Base-by-base conservation (phyloP, 2,797 vertebrate genomes). In the Antrozous pallidus region DNA sequence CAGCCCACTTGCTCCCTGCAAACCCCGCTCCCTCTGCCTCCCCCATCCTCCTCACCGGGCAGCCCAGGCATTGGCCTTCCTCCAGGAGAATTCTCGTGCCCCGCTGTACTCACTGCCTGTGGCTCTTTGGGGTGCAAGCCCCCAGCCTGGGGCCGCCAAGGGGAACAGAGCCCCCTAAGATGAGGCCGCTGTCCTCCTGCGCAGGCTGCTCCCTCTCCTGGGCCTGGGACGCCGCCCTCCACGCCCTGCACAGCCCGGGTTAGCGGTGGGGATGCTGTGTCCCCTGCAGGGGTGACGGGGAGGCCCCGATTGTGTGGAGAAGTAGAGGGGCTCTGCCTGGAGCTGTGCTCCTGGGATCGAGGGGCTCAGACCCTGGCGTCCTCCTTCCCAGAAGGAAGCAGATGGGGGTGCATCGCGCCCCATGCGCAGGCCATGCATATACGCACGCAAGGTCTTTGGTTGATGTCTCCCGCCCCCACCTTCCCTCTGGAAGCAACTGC, bases 301-400 rank as follows among this genome's bases (percentile, higher is more conserved):
- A 40, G 38, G 6, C 2, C 38, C 33, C 31, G 26, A 10, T 22
- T 1, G 0, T 1, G 1, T 10, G 24, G 38, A 0, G 1, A 40
- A 24, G 45, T 0, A 24, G 40, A 28, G 42, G 17, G 38, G 12
- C 7, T 11, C 38, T 12, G 36, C 18, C n/a, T 54, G 75, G 9
- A 13, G 33, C 14, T 1, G 0, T 1, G 1, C 10, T n/a, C 20
- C 14, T 38, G 14, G 3, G 33, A 13, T 14, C 36, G 2, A 13
- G 36, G 2, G 16, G 16, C 31, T 58, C 69, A 22, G 51, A 24
- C 28, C 42, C 47, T 3, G 5, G 38, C 6, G 33, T 78, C 51
- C 22, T 33, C 42, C 0, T 38, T n/a, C 36, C 6, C 14, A 3
- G 77, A 91, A 69, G 61, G 56, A 42, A 24, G 69, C 26, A 10